Conservation (phyloP, 2,888 invertebrate species). For the Schizotus pectinicornis region DNA sequence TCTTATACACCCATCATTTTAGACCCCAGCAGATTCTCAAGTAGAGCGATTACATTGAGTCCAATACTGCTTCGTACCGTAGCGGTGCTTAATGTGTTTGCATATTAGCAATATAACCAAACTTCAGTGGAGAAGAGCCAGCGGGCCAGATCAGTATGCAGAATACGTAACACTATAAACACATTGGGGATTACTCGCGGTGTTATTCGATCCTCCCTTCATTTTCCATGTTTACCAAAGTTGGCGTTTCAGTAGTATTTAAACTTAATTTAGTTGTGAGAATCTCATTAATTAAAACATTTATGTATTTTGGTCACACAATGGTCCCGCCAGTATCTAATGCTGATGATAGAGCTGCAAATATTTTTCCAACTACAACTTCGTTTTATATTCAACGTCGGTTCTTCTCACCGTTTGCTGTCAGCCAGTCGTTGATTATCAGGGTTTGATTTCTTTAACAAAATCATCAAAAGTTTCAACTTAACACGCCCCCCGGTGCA, state of each 20-base stretch:
- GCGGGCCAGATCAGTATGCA: constrained; percentile 16
- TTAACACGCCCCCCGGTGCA: constrained; percentile 30
- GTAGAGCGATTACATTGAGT: too few relatives aligned
- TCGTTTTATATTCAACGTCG: neutral
- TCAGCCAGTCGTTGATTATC: constrained; percentile 35
- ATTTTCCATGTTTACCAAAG: constrained; percentile 16
- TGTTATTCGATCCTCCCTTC: constrained; percentile 16
- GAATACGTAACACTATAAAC: constrained; percentile 18
- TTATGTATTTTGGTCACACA: neutral
- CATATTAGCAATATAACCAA: neutral
- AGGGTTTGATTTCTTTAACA: constrained; percentile 34
- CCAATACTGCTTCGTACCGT: too few relatives aligned
- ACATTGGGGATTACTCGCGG: constrained; percentile 5
- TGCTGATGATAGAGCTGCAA: neutral
- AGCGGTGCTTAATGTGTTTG: too few relatives aligned
- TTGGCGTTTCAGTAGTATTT: neutral
- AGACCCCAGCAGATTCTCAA: too few relatives aligned
- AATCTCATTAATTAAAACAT: neutral
- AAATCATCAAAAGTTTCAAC: constrained; percentile 33
- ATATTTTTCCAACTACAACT: neutral
- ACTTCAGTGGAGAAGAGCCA: constrained; percentile 17
- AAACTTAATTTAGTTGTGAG: constrained; percentile 11
- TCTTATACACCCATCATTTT: too few relatives aligned
- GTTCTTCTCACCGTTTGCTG: constrained; percentile 15
- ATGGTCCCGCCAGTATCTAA: neutral